A percentile compares a stretch with the other conserved stretches of the same genome.
phyloP scores from a whole-genome alignment of 2,113 vertebrate genomes.

The Pelecanus crispus region DNA sequence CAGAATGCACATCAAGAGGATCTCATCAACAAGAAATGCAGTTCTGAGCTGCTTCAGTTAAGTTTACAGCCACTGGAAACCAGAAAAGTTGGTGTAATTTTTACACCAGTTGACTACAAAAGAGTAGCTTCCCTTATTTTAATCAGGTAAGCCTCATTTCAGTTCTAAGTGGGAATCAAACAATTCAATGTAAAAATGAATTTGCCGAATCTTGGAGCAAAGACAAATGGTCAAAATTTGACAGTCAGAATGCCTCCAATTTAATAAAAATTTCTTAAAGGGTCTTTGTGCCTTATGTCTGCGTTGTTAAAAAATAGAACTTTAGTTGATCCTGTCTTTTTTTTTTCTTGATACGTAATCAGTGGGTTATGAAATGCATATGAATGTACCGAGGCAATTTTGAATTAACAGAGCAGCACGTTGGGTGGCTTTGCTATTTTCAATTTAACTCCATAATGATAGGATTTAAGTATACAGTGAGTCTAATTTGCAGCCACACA shows the following conservation, averaged over 20 bases:
- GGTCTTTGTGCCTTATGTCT: neutral
- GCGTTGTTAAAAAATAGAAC: neutral
- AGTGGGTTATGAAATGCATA: neutral
- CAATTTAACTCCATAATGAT: neutral
- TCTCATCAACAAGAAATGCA: slow-evolving; percentile 36
- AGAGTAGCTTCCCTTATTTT: slow-evolving; percentile 87
- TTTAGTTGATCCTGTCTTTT: neutral
- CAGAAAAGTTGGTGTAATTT: slow-evolving; percentile 83
- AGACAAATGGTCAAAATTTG: neutral
- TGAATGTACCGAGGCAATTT: neutral
- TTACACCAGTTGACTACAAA: slow-evolving; percentile 87
- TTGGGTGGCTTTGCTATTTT: neutral
- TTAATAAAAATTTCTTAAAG: neutral
- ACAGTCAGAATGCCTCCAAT: neutral
- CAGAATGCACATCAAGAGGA: slow-evolving; percentile 48
- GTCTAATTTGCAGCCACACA: neutral
- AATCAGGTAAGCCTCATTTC: slow-evolving; percentile 80
- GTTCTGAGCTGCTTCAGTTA: slow-evolving; percentile 72
- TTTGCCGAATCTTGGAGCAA: neutral
- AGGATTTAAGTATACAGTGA: neutral
- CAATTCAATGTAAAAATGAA: neutral
- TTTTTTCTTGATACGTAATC: neutral
- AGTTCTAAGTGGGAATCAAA: neutral
- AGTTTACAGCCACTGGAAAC: slow-evolving; percentile 85
- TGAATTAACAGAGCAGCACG: neutral